Evolutionary conservation across 2,888 invertebrate species (phyloP), one percentile per base, ranked within the genome.

Genomic region (Carterocephalus palaemon): DNA sequence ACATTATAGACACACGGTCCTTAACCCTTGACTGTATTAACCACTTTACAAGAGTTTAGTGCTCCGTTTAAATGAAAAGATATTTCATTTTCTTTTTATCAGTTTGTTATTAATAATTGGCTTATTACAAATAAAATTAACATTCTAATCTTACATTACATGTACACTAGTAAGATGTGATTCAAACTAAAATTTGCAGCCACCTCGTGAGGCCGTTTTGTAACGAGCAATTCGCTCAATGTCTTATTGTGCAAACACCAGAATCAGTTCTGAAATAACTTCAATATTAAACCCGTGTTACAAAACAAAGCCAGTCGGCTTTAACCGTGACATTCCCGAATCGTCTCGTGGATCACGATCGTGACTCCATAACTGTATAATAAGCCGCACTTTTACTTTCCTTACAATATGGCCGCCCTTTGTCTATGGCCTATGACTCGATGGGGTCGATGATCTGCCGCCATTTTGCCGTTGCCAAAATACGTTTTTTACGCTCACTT

Each of bases 401-500:
- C 62, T 78, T 67, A 66, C 66, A 68, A 72, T 71, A 75, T 75
- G 66, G 70, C 70, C 69, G 70, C 75, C 76, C 80, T 82, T 83
- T 83, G 81, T 84, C 70, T 77, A 77, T 72, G 70, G 69, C 75
- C 76, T 75, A 75, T 76, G 73, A 70, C 62, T 66, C 61, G 62
- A 38, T 55, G 71, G 70, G 82, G 82, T 83, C 80, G 67, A 69
- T 70, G 83, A 73, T 72, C 84, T 70, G 64, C 51, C 73, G 73
- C 71, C 78, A 75, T 79, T 76, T 74, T 70, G 75, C 60, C 60
- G 79, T 77, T 84, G 83, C 83, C 86, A 83, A 86, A 85, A 82
- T 84, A 71, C 71, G 72, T 80, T 84, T 85, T 85, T 85, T 84
- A 84, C 85, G 78, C 79, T 84, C 78, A 85, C 86, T 86, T 86